Evolutionary conservation across 2,797 vertebrate genomes (phyloP), one percentile per base, ranked within the genome.

Genomic region (Acomys russatus): DNA sequence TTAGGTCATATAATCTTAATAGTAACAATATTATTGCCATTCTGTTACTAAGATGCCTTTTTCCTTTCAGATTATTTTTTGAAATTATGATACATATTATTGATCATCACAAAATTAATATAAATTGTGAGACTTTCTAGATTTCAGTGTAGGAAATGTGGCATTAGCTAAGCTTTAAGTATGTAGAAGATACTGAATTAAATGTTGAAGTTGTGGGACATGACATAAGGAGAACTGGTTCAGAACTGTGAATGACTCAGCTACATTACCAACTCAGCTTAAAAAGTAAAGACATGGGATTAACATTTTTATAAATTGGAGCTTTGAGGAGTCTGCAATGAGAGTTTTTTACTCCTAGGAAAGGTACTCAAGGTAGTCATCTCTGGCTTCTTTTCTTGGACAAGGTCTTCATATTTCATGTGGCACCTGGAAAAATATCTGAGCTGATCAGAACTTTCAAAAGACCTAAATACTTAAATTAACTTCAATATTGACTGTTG

Each of bases 31-130:
- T 8, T 56, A 51, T 71, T 35, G 51, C 59, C 44, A 95, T 83
- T 7, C 80, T 38, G 49, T 28, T 93, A 35, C 76, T 63, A 56
- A 92, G 18, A 12, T 94, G 17, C 5, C 2, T 63, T 89, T 95
- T 94, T 25, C 28, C 15, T 92, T 89, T 86, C 33, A 93, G 30
- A 63, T 88, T 88, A 78, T 71, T 8, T 71, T 73, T 73, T n/a
- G 3, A 90, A 94, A 68, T 92, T 94, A 22, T 54, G 6, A 76
- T 82, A 17, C 6, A 70, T 33, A 23, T 82, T 70, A 4, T 90
- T 64, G 78, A 20, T 23, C 15, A 86, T 71, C 17, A 77, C 44
- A 82, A 86, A 83, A 77, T 83, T 91, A 74, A 56, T 23, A 56
- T 23, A 78, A 28, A 15, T 88, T 28, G 22, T 68, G 11, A 95